Base-by-base conservation (phyloP, 2,113 vertebrate genomes). In the Beaufortia kweichowensis region DNA sequence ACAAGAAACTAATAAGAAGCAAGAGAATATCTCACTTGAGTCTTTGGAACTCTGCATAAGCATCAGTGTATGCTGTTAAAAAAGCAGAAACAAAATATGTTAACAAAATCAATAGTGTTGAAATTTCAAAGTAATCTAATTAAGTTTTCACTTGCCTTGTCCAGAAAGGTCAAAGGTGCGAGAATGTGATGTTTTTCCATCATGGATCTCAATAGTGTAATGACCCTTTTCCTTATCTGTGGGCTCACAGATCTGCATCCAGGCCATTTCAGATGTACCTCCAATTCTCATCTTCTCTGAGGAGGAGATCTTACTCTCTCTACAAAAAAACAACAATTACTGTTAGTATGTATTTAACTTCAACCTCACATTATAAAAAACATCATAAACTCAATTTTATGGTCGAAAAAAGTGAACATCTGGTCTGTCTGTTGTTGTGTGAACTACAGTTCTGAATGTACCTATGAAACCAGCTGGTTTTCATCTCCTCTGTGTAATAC, bases 401-500 rank as follows among this genome's bases (percentile, higher is more conserved):
- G n/a, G n/a, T n/a, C n/a, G n/a, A n/a, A n/a, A n/a, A n/a, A n/a
- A n/a, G n/a, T n/a, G n/a, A n/a, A n/a, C n/a, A n/a, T n/a, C n/a
- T n/a, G n/a, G n/a, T n/a, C n/a, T n/a, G n/a, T n/a, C n/a, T n/a
- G n/a, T 48, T 48, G 4, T 48, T 48, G 14, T 14, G 43, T 14
- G 43, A 48, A 48, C 3, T 15, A 39, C 2, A 5, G 5, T 48
- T 48, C 15, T 26, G 5, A 9, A 1, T 81, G 75, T 85, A 99
- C 97, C 90, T 96, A 85, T 98, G 97, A 67, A 92, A 95, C 97
- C 97, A 99, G 82, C 82, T 88, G 60, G 94, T 93, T 83, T 94
- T 95, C 95, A 99, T 96, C 86, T 98, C 97, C 79, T 98, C 97
- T 0, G 92, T 95, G 87, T 95, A 99, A 81, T 98, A 98, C 76